Conservation (phyloP, 1,140 invertebrate genomes). For the Akabosia matsudoensis region DNA sequence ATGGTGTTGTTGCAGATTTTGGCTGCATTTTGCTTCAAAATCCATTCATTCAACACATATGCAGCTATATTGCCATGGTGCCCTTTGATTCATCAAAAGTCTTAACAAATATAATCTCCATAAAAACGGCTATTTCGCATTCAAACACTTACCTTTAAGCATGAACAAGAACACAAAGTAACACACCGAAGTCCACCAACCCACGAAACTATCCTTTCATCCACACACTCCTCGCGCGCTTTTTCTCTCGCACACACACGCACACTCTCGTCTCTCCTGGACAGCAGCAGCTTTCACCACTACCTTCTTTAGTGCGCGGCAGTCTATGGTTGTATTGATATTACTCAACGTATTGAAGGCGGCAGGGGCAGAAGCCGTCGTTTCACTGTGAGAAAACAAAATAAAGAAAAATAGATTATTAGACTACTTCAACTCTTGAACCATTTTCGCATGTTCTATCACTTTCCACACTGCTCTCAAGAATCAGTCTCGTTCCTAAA, state of each 20-base stretch:
- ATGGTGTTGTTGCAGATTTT: no score
- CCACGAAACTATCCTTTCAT: not conserved
- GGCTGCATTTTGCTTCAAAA: no score
- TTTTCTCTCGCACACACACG: not conserved
- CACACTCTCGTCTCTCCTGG: not conserved
- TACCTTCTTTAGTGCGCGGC: not conserved
- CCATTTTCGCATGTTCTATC: not conserved
- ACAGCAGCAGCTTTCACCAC: not conserved
- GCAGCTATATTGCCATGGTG: no score
- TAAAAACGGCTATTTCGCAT: not conserved
- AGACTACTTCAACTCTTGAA: no score
- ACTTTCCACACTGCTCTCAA: not conserved
- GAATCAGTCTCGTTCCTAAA: no score
- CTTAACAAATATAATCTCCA: not conserved
- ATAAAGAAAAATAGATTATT: not conserved
- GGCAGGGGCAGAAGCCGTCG: not conserved
- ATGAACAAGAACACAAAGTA: not conserved
- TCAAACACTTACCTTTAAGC: not conserved
- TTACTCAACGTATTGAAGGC: not conserved
- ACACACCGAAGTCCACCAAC: not conserved
- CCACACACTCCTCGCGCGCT: not conserved
- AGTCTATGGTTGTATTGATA: not conserved
- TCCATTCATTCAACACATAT: no score
- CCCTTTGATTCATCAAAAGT: not conserved
- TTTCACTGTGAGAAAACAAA: constrained; percentile 4